A percentile compares a stretch with the other conserved stretches of the same genome.
Evolutionary conservation across 2,113 vertebrate species (phyloP).

Genomic region (Marcusenius ussheri): DNA sequence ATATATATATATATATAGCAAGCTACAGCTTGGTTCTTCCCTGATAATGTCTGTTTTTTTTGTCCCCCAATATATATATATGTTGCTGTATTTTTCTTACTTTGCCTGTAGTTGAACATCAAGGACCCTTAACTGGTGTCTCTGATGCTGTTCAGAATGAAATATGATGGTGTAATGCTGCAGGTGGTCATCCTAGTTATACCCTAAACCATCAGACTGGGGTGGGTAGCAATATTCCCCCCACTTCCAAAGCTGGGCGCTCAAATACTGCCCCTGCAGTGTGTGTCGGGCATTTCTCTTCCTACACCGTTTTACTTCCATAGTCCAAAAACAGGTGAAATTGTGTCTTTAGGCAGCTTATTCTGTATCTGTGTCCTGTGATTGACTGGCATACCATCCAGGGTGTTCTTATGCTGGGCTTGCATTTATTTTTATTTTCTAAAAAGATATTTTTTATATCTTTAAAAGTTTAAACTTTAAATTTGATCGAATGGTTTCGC

Average conservation of each 20-base stretch:
- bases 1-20: too few species aligned
- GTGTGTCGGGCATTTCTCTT: too few species aligned
- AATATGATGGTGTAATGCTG: background rate
- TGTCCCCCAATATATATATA: too few species aligned
- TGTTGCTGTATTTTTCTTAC: too few species aligned
- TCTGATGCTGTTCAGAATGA: background rate
- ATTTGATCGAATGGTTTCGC: background rate
- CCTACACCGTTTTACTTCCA: background rate
- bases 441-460: background rate
- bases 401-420: background rate
- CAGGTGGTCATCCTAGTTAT: background rate
- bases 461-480: too few species aligned
- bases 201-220: too few species aligned
- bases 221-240: too few species aligned
- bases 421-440: background rate
- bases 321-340: background rate
- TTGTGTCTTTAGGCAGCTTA: background rate
- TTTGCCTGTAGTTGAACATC: background rate
- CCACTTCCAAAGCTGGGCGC: too few species aligned
- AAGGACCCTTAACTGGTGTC: background rate
- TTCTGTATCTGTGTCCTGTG: background rate
- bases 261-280: too few species aligned
- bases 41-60: too few species aligned
- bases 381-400: background rate
- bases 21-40: too few species aligned